Evolutionary conservation across 2,888 invertebrate species (phyloP).

Genomic region (Synanthedon tipuliformis): DNA sequence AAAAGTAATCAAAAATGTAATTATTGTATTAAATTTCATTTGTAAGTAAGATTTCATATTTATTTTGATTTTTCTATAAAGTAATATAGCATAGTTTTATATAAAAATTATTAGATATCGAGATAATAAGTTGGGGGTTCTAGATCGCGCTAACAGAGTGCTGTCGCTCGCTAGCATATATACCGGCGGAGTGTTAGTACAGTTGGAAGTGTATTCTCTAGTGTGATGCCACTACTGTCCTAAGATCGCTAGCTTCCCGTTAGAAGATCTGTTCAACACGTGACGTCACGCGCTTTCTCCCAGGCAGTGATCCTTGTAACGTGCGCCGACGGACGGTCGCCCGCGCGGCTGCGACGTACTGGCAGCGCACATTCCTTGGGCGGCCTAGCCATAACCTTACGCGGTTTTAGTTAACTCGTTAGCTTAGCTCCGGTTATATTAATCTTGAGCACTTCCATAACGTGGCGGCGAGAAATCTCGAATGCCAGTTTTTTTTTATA

Average conservation of each 20-base stretch:
- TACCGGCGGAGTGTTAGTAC: fast-evolving
- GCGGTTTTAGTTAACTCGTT: conserved; percentile 70
- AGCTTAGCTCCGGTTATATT: conserved; percentile 75
- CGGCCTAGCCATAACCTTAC: conserved; percentile 63
- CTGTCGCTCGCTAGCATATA: conserved; percentile 24
- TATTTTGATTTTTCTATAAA: too few species aligned
- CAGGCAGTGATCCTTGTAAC: conserved; percentile 62
- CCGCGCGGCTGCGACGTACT: conserved; percentile 74
- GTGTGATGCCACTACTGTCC: conserved; percentile 76
- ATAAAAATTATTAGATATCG: too few species aligned
- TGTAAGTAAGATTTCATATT: too few species aligned
- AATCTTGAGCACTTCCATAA: conserved; percentile 76
- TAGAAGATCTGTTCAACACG: conserved; percentile 74
- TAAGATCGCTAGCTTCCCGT: conserved; percentile 72
- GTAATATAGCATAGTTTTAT: too few species aligned
- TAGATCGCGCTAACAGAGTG: conserved; percentile 37
- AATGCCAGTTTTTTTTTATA: conserved; percentile 55
- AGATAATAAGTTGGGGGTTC: conserved; percentile 7
- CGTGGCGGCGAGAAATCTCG: conserved; percentile 71
- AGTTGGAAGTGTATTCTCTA: conserved; percentile 73
- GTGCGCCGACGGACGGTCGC: conserved; percentile 71
- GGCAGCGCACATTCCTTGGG: conserved; percentile 66
- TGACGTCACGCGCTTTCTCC: conserved; percentile 74
- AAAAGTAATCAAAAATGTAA: too few species aligned
- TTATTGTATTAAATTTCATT: too few species aligned